Percentiles rank a stretch among this genome's conserved stretches.
These are phyloP conservation scores for Heteronetta atricapilla DNA, from an alignment of 2,113 vertebrate species.

Conservation along the genomic window DNA sequence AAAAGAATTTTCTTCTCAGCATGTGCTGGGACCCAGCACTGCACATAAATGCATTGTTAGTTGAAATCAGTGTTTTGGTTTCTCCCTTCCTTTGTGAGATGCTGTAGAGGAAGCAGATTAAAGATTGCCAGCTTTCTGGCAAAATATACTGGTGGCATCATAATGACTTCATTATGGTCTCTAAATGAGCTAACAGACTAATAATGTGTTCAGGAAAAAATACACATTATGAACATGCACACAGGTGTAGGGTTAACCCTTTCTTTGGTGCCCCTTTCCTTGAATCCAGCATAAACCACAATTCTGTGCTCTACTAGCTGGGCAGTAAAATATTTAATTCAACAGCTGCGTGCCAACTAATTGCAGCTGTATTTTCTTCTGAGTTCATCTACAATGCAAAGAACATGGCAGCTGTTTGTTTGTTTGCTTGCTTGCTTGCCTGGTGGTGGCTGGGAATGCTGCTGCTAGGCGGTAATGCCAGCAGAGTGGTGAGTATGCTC, in stretches of 20 bases:
- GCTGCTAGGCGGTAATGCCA: background rate
- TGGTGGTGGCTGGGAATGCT: background rate
- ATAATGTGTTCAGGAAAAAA: conserved; percentile 28
- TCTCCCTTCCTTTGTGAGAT: conserved; percentile 61
- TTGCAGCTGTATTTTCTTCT: conserved; percentile 13
- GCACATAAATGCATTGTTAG: conserved; percentile 47
- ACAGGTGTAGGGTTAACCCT: conserved; percentile 42
- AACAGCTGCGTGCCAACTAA: background rate
- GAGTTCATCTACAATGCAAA: background rate
- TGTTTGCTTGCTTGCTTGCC: background rate
- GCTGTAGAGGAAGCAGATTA: conserved; percentile 55
- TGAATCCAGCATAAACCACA: background rate
- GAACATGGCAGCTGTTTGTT: background rate
- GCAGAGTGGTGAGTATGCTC: background rate
- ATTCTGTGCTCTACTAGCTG: background rate
- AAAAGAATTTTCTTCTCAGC: conserved; percentile 36
- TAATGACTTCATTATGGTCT: conserved; percentile 53
- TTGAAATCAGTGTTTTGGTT: conserved; percentile 56
- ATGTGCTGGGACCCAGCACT: background rate
- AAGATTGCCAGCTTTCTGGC: conserved; percentile 54
- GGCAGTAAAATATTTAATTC: background rate
- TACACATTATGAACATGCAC: background rate
- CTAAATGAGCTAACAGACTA: conserved; percentile 41
- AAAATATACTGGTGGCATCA: conserved; percentile 38
- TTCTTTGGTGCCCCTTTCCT: background rate